Conservation (phyloP, 2,113 vertebrate species). For the Phalacrocorax aristotelis region DNA sequence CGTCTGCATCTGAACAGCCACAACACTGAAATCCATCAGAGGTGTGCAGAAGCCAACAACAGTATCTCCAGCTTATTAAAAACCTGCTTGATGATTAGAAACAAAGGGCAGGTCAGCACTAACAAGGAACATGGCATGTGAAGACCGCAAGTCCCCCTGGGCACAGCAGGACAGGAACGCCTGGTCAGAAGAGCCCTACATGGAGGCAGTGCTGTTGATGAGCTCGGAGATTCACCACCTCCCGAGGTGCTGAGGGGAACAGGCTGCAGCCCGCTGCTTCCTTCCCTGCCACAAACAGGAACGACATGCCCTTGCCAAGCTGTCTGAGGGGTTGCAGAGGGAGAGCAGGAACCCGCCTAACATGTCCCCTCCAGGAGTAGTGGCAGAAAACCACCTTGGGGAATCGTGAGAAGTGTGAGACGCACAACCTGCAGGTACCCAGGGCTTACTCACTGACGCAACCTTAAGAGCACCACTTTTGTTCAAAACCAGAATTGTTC, state of each 20-base stretch:
- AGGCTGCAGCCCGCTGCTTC: neutral
- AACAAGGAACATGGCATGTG: rapidly evolving
- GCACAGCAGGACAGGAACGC: neutral
- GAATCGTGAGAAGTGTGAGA: neutral
- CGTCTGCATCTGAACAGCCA: neutral
- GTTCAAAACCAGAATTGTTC: neutral
- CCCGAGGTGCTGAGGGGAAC: neutral
- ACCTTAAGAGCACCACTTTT: neutral
- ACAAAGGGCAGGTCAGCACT: neutral
- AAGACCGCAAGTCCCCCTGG: neutral
- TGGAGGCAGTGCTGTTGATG: neutral
- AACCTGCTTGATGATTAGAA: neutral
- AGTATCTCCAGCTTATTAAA: neutral
- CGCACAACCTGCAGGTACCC: rapidly evolving
- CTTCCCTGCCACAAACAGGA: neutral
- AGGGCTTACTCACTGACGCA: neutral
- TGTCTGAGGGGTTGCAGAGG: neutral
- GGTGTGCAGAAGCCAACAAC: neutral
- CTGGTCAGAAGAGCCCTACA: neutral
- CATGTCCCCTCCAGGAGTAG: rapidly evolving
- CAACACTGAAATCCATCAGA: neutral
- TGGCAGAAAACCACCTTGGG: neutral
- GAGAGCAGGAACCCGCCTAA: neutral
- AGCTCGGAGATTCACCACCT: neutral
- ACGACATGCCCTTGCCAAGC: rapidly evolving